These are phyloP conservation scores for Latrodectus hesperus DNA, from an alignment of 2,888 invertebrate species.

Conservation along the genomic window DNA sequence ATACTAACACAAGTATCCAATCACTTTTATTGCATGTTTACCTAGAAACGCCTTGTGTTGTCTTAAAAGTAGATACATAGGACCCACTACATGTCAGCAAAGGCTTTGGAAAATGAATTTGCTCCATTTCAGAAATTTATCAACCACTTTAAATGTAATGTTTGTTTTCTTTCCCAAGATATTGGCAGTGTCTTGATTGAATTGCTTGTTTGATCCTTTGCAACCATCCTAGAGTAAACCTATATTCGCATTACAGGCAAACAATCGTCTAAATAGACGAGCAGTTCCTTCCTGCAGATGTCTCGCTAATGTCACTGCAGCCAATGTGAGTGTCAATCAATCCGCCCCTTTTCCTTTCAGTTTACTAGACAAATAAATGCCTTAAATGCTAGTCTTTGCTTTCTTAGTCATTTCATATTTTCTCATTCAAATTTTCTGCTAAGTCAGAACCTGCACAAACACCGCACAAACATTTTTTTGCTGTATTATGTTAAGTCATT, in stretches of 20 bases:
- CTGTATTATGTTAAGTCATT: no score
- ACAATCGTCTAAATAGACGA: constrained; percentile 66
- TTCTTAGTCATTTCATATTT: constrained; percentile 41
- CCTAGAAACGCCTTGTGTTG: constrained; percentile 59
- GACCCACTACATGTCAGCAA: constrained; percentile 29
- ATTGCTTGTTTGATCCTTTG: not conserved
- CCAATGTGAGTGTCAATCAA: constrained; percentile 67
- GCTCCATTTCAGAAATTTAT: no score
- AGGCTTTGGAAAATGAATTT: no score
- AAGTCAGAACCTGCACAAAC: no score
- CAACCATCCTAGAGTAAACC: not conserved
- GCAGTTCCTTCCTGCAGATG: constrained; percentile 68
- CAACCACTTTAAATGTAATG: no score
- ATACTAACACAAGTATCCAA: constrained; percentile 4
- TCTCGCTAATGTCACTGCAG: constrained; percentile 69
- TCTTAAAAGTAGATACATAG: constrained; percentile 42
- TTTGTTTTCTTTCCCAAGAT: not conserved
- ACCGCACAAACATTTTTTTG: no score
- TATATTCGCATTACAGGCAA: constrained; percentile 69
- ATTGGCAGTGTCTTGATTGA: not conserved
- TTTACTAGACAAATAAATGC: constrained; percentile 67
- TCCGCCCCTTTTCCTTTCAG: constrained; percentile 60
- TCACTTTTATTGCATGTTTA: constrained; percentile 59
- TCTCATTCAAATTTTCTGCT: no score
- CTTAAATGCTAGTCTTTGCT: constrained; percentile 70